phyloP scores from a whole-genome alignment of 2,113 vertebrate species.

The Piprites chloris region DNA sequence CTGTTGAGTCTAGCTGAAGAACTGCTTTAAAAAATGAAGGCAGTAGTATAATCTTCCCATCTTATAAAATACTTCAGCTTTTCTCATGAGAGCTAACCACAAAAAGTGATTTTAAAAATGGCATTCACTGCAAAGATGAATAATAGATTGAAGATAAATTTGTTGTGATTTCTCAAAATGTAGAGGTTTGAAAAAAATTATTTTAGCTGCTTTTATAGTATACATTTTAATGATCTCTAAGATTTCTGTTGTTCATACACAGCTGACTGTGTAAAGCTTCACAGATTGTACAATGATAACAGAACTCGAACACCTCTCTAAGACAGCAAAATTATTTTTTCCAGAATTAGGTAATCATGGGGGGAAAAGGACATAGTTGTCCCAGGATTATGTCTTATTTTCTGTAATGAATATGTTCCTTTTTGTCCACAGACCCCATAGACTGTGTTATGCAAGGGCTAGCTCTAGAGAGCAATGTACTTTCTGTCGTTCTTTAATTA shows the following conservation, averaged over 20 bases:
- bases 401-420: not conserved
- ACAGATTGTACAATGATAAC: not conserved
- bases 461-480: not conserved
- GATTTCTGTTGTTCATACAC: not conserved
- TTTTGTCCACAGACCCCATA: not conserved
- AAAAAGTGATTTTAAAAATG: not conserved
- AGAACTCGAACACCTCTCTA: not conserved
- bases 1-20: not conserved
- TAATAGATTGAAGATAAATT: not conserved
- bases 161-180: not conserved
- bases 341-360: not conserved
- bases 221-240: not conserved
- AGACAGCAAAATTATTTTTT: not conserved
- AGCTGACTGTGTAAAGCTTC: not conserved
- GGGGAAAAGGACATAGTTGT: not conserved
- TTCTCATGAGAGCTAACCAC: not conserved
- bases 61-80: not conserved
- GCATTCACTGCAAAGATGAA: not conserved
- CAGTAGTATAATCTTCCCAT: not conserved
- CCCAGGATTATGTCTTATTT: not conserved
- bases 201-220: not conserved
- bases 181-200: not conserved
- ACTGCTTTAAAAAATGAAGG: not conserved
- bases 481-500: not conserved
- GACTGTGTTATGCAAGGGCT: not conserved